phyloP scores from a whole-genome alignment of 2,113 vertebrate species.

The Nothobranchius furzeri region DNA sequence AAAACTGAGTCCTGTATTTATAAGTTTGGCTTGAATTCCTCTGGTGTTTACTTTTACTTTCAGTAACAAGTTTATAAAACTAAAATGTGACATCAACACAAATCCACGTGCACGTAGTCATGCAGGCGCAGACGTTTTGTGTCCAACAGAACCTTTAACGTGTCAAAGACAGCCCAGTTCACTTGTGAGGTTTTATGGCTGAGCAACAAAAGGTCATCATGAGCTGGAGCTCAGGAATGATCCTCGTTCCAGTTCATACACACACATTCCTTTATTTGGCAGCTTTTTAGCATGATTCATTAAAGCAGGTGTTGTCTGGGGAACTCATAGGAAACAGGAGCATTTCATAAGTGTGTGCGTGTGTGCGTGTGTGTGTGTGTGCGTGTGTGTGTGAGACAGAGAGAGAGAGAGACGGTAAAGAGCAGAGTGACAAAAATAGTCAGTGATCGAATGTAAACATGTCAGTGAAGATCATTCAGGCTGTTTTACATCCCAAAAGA shows the following conservation, averaged over 20 bases:
- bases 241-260: conserved; percentile 5
- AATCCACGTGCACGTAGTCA: too few relatives aligned
- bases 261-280: background rate
- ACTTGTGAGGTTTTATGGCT: conserved; percentile 8
- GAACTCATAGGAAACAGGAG: background rate
- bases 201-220: conserved; percentile 13
- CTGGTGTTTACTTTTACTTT: too few relatives aligned
- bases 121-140: too few relatives aligned
- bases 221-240: background rate
- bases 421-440: conserved; percentile 2
- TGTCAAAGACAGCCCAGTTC: background rate
- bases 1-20: too few relatives aligned
- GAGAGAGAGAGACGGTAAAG: too few relatives aligned
- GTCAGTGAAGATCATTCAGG: too few relatives aligned
- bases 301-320: conserved; percentile 50
- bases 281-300: conserved; percentile 46
- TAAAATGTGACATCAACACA: too few relatives aligned
- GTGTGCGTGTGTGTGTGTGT: too few relatives aligned
- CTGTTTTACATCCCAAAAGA: too few relatives aligned
- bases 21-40: too few relatives aligned
- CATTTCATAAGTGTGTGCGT: conserved; percentile 10
- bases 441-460: background rate
- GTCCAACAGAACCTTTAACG: background rate
- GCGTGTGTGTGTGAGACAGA: too few relatives aligned
- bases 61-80: too few relatives aligned